phyloP scores from a whole-genome alignment of 1,140 invertebrate genomes.

The Elymnias hypermnestra region DNA sequence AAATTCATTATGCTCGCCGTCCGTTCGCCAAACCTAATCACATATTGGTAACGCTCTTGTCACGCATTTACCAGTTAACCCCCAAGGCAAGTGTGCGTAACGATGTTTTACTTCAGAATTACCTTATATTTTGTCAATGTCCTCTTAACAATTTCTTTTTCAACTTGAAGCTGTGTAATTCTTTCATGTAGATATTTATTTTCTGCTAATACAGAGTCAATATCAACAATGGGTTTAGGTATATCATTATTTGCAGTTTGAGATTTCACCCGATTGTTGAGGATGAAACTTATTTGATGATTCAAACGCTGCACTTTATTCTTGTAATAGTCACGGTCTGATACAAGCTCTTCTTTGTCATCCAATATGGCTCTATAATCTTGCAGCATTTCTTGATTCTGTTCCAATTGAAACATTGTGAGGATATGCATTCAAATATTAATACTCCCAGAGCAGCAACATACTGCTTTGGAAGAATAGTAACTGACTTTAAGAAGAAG shows the following conservation, averaged over 20 bases:
- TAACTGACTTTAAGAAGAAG: no score
- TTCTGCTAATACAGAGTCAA: constrained; percentile 88
- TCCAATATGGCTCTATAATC: constrained; percentile 88
- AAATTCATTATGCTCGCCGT: no score
- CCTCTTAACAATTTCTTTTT: constrained; percentile 85
- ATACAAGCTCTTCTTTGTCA: constrained; percentile 90
- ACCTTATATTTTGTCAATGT: constrained; percentile 86
- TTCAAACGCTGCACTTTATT: constrained; percentile 90
- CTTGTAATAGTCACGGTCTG: constrained; percentile 89
- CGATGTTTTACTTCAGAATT: no score
- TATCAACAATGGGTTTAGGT: constrained; percentile 81
- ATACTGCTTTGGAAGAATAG: no score
- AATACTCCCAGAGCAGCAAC: no score
- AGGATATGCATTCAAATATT: no score
- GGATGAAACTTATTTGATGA: constrained; percentile 85
- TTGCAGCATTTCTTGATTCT: constrained; percentile 81
- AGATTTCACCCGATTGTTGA: constrained; percentile 68
- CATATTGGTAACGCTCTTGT: no score
- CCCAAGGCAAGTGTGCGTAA: no score
- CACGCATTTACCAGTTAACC: no score
- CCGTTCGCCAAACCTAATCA: no score
- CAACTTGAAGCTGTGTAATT: constrained; percentile 86
- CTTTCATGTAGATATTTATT: constrained; percentile 91
- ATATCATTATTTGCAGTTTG: constrained; percentile 39
- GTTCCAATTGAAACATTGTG: no score